Evolutionary conservation across 2,797 vertebrate genomes (phyloP).

Genomic region (Nannoperca australis): DNA sequence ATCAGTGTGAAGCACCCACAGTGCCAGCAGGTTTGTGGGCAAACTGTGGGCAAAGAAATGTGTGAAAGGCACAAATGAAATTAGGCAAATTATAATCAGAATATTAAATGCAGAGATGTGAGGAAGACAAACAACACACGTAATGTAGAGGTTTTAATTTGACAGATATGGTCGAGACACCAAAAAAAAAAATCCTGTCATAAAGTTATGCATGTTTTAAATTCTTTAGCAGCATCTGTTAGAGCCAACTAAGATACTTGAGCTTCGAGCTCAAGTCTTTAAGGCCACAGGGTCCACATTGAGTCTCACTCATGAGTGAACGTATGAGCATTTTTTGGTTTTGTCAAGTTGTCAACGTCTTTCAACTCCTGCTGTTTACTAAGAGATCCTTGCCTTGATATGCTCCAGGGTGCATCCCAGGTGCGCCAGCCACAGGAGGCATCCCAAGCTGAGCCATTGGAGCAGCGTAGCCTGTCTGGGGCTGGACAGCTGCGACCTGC

Average conservation of each 20-base stretch:
- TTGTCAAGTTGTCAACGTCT: background rate
- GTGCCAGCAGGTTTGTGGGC: no score
- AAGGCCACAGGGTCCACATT: background rate
- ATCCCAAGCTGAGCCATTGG: conserved; percentile 94
- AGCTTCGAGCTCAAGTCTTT: background rate
- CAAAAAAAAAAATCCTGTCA: no score
- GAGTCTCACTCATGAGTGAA: background rate
- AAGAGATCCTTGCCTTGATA: conserved; percentile 78
- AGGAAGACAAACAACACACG: background rate
- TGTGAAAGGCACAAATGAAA: no score
- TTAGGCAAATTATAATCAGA: no score
- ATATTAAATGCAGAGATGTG: background rate
- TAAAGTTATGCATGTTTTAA: no score
- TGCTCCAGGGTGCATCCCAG: conserved; percentile 92
- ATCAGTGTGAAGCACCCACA: no score
- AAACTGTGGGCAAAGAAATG: no score
- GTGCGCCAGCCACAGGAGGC: conserved; percentile 89
- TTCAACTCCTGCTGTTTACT: background rate
- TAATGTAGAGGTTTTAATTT: background rate
- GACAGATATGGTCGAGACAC: no score
- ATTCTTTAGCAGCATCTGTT: no score
- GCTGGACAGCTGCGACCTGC: conserved; percentile 87
- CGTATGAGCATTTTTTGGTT: background rate
- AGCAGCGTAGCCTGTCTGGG: conserved; percentile 90
- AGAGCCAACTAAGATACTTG: background rate